Base-by-base conservation (phyloP, 2,888 invertebrate species). In the Galerucella nymphaeae region DNA sequence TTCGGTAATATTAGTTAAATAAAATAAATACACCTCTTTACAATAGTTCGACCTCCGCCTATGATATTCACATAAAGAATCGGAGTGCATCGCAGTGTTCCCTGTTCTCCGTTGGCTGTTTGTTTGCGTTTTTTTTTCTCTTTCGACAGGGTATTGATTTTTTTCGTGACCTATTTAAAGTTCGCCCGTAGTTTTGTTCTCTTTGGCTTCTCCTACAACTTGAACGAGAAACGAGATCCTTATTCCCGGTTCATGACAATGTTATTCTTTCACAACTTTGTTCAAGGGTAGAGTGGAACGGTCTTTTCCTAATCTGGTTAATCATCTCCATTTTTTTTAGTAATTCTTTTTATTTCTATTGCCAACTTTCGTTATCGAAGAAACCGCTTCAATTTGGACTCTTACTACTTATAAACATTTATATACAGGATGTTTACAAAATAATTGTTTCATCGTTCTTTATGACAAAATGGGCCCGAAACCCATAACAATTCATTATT, bases 71-170 rank as follows among this genome's bases (percentile, higher is more conserved):
- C 69, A 66, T 41, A 45, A 23, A 66, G 30, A 66, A 61, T 65
- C 64, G 72, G 72, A 75, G 77, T 75, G 75, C 70, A 72, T 68
- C 65, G 73, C 77, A 71, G 71, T 63, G 61, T 62, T 68, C 68
- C 68, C 68, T 61, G 68, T 61, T 67, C 67, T 67, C 68, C 58
- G 68, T 68, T 68, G 75, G 73, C 75, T 79, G 77, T 70, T 75
- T 75, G 70, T 69, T 64, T 73, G 71, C 66, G 63, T 68, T 70
- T 66, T 74, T 76, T 74, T 76, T 78, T 61, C 45, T 78, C 73
- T 71, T 78, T 75, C 72, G 78, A 79, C 76, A 74, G 72, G 75
- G 75, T 80, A 80, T 80, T 80, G 79, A 79, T 73, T 79, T 81
- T 81, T 80, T 80, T 78, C 78, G 73, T 77, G 77, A 76, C 78